Conservation (phyloP, 1,140 invertebrate genomes). For the Camponotus vicinus region DNA sequence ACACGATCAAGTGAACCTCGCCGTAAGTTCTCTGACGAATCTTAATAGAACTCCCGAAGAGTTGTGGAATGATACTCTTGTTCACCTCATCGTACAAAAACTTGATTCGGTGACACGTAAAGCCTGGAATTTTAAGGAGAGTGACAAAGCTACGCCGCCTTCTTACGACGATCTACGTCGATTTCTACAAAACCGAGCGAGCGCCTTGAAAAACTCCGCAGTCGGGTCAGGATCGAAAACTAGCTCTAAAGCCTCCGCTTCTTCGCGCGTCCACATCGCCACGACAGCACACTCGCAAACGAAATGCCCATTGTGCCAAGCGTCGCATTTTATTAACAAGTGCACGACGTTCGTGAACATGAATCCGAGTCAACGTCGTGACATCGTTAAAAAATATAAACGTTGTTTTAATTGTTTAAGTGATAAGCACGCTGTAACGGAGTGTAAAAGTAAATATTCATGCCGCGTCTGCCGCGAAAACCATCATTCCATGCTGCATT, state of each 20-base stretch:
- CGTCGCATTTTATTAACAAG: not conserved
- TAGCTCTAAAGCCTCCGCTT: not conserved
- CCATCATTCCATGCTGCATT: too few relatives aligned
- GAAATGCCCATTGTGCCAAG: not conserved
- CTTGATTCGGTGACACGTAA: not conserved
- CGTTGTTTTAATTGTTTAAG: not conserved
- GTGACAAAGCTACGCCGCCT: not conserved
- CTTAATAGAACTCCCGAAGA: not conserved
- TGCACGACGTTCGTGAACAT: not conserved
- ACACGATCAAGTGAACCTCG: not conserved
- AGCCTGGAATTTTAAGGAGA: not conserved
- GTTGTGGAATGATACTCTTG: not conserved
- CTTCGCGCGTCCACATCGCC: not conserved
- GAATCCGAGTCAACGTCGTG: not conserved
- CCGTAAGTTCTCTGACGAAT: fast-evolving
- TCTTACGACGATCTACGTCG: not conserved
- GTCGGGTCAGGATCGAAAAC: not conserved
- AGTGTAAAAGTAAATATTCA: not conserved
- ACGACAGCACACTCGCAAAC: not conserved
- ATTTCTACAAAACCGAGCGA: not conserved
- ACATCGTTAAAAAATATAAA: not conserved
- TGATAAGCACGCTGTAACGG: not conserved
- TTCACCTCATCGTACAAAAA: not conserved
- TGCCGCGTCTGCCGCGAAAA: too few relatives aligned
- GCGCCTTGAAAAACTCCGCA: not conserved